phyloP scores from a whole-genome alignment of 2,113 vertebrate genomes.

The Semnornis frantzii region DNA sequence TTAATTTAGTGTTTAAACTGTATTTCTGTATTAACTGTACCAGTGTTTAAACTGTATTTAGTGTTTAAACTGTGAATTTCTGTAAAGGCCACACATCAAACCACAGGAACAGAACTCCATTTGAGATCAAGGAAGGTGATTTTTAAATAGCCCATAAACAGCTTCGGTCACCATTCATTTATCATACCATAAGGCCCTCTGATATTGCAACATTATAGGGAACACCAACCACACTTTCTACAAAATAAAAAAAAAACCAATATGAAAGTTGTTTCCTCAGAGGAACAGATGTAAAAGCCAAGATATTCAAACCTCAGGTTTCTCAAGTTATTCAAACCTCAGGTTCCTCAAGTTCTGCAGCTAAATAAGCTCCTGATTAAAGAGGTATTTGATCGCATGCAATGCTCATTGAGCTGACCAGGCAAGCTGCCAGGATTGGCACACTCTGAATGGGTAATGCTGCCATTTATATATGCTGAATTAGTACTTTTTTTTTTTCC shows the following conservation, averaged over 20 bases:
- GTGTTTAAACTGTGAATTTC: neutral
- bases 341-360: neutral
- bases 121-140: neutral
- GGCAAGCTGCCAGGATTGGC: slow-evolving; percentile 37
- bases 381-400: neutral
- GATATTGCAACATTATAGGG: neutral
- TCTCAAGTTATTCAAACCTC: neutral
- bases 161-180: neutral
- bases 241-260: neutral
- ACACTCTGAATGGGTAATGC: slow-evolving; percentile 9
- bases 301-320: neutral
- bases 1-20: neutral
- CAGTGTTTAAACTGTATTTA: too few species aligned
- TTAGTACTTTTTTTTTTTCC: neutral
- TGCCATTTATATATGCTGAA: slow-evolving; percentile 43
- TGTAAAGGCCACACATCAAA: neutral
- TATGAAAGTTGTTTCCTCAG: neutral
- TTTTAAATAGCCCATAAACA: neutral
- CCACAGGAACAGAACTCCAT: neutral
- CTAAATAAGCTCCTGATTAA: neutral
- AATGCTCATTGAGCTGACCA: neutral
- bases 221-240: neutral
- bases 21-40: too few species aligned
- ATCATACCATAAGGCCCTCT: neutral
- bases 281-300: neutral